Evolutionary conservation across 2,888 invertebrate species (phyloP), one percentile per base, ranked within the genome.

Genomic region (Autographa gamma): DNA sequence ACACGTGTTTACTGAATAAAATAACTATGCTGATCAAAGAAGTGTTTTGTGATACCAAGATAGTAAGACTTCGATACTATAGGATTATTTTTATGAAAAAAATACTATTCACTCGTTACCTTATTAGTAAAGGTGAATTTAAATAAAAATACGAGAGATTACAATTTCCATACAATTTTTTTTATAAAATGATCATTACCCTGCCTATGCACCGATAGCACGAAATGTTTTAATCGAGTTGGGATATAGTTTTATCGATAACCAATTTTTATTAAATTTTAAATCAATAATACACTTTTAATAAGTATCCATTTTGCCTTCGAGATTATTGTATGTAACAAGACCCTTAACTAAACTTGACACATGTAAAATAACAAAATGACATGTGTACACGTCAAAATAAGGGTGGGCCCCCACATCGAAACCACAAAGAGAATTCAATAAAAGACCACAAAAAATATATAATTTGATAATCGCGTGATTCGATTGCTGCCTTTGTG

Each of bases 401-500:
- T 43, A 76, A 71, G 82, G 82, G 82, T 81, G 81, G 72, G 66
- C 77, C 80, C 81, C 77, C 56, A 71, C 63, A 25, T 48, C 41
- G 63, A 81, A 66, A 73, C 77, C 79, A 83, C 92, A 89, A 91
- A 90, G 90, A 86, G 68, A 72, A 73, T 79, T 80, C 77, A 79
- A 83, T 83, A 69, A 48, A 69, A 73, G 71, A 74, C 76, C 82
- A 72, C 81, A 79, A 78, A 83, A 76, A 80, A 83, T 89, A 89
- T 86, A 89, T 93, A 92, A 95, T 91, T 92, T 85, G 88, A 93
- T 93, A 90, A 93, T 85, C 84, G 88, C 81, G 83, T 91, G 88
- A 94, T 92, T 90, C 82, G 86, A 92, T 92, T 92, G 87, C 71
- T 81, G 85, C 85, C 89, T 91, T 88, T 93, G 89, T 91, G 92